Evolutionary conservation across 2,113 vertebrate genomes (phyloP).

Genomic region (Microcebus lehilahytsara): DNA sequence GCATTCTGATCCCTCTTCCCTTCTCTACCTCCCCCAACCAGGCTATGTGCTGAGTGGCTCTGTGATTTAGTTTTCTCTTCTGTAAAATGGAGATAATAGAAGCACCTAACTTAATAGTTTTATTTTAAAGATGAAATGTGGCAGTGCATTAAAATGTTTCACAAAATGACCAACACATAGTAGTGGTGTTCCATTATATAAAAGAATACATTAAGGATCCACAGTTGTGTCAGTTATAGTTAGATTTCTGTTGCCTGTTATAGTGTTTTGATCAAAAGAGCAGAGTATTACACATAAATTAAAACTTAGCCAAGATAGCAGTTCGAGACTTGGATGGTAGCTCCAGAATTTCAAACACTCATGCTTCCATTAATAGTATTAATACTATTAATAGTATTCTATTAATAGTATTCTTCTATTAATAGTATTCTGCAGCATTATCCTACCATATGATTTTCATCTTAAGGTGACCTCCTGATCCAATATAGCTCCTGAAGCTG

Average conservation of each 20-base stretch:
- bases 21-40: not conserved
- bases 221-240: not conserved
- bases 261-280: not conserved
- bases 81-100: not conserved
- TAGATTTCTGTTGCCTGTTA: not conserved
- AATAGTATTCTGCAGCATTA: not conserved
- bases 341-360: not conserved
- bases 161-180: not conserved
- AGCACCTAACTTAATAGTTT: not conserved
- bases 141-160: not conserved
- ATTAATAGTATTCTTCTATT: not conserved
- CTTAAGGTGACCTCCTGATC: not conserved
- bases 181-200: not conserved
- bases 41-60: not conserved
- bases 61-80: not conserved
- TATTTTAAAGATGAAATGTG: constrained; percentile 3
- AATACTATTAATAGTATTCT: no score
- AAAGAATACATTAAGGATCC: not conserved
- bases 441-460: not conserved
- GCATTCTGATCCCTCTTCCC: not conserved
- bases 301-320: not conserved
- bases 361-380: not conserved
- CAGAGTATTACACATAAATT: not conserved
- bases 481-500: not conserved
- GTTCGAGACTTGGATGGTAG: not conserved